Base-by-base conservation (phyloP, 2,888 invertebrate genomes). In the Tipula unca region DNA sequence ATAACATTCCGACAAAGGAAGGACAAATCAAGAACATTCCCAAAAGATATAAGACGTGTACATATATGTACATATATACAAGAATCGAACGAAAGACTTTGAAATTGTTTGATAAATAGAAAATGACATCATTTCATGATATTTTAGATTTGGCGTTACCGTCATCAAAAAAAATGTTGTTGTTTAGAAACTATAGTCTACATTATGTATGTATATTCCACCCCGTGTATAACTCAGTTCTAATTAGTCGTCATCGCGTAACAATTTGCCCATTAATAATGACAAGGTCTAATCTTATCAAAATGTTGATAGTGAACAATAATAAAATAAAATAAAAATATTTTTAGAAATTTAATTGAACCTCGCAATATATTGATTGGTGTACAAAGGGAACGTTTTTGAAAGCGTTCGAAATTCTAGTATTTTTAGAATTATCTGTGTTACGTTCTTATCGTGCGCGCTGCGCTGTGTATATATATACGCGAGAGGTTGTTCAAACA, bases 11-110 rank as follows among this genome's bases (percentile, higher is more conserved):
- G 83, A 83, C 83, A 83, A 83, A 83, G 83, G 83, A 83, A 83
- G 83, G 83, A 83, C 83, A 83, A 83, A 83, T 83, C 83, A 83
- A 83, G 83, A 83, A 83, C 83, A 83, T 83, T 83, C 35, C 83
- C 83, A 32, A 83, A 83, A 32, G 83, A 83, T 32, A 83, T 32
- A 83, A 83, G 35, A 83, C 29, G 35, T 82, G 29, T 83, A 83
- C 35, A 6, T n/a, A n/a, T n/a, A 82, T 82, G n/a, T 69, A 69
- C 10, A 69, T 29, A 14, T 83, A 83, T 83, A 32, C 35, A 82
- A 48, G n/a, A 48, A 48, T 17, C 17, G 10, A 69, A 69, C 25
- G 69, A 69, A 25, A 69, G 69, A 69, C 25, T 69, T 69, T 69
- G 25, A 69, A 69, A 69, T 69, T 20, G 69, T 69, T 39, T 69